Evolutionary conservation across 2,888 invertebrate species (phyloP), one percentile per base, ranked within the genome.

Genomic region (Odontocerum albicorne): DNA sequence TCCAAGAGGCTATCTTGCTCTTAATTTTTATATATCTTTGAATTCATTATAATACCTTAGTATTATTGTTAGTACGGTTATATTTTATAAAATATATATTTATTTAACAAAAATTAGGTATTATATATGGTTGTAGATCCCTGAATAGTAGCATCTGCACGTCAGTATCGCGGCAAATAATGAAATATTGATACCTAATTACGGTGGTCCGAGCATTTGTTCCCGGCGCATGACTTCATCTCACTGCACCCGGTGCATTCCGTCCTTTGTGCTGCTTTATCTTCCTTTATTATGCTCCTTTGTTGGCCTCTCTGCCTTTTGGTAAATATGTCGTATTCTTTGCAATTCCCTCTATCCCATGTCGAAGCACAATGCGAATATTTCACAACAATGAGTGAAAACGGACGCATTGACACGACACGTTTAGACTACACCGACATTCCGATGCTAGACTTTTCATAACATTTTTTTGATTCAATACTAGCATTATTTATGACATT

Each of bases 101-200:
- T 27, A 7, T 7, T 27, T 7, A 27, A 27, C 10, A 7, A 10
- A 27, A 27, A 27, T 27, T 7, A 27, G 10, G 10, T 27, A 27
- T 27, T 27, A 7, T 10, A 39, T 8, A 36, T 19, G 13, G 39
- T 46, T 47, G 12, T 33, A 39, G 19, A 40, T 35, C 40, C 47
- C 53, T 53, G 40, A 4, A 19, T 38, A 21, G 17, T 53, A 40
- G 35, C 56, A 53, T 56, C 59, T 56, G 54, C 47, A 40, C 45
- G 40, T 54, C 49, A 54, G 45, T 56, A 49, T 56, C 32, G 32
- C 42, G 38, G 39, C 36, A 46, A 47, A 21, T 43, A 47, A 52
- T 60, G 55, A 60, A 60, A 60, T 60, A 60, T 60, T 60, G 60
- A 51, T 51, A 52, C 55, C 57, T 60, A 60, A 60, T 60, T 60